These are phyloP conservation scores for Gonocerus acuteangulatus DNA, from an alignment of 2,888 invertebrate genomes.

Conservation along the genomic window DNA sequence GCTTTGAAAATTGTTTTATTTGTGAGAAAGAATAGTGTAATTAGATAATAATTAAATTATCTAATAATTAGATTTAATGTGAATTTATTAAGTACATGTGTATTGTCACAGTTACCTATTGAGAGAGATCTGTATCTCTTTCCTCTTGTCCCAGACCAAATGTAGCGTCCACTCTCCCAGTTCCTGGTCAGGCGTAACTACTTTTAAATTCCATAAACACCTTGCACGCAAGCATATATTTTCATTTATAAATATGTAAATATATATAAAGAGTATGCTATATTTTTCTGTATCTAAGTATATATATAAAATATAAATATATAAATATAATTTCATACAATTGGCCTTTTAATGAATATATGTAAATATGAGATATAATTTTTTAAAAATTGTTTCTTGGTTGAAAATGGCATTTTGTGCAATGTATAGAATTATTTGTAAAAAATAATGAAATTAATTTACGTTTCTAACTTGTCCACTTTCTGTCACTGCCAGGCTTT, in stretches of 20 bases:
- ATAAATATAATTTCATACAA: slow-evolving; percentile 29
- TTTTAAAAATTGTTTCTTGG: slow-evolving; percentile 22
- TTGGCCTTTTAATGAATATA: slow-evolving; percentile 32
- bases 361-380: slow-evolving; percentile 28
- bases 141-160: slow-evolving; percentile 27
- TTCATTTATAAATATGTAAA: slow-evolving; percentile 33
- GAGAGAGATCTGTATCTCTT: slow-evolving; percentile 1
- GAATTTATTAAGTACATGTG: slow-evolving; percentile 16
- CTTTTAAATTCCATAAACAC: slow-evolving; percentile 24
- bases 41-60: no score
- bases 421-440: slow-evolving; percentile 31
- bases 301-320: slow-evolving; percentile 28
- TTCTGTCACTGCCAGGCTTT: slow-evolving; percentile 35
- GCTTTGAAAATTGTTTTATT: slow-evolving; percentile 22
- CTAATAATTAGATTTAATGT: slow-evolving; percentile 19
- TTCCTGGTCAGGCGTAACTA: slow-evolving; percentile 22
- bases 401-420: slow-evolving; percentile 27
- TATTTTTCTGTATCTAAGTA: slow-evolving; percentile 33
- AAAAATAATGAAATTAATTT: slow-evolving; percentile 19
- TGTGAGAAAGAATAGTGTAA: slow-evolving; percentile 24
- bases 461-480: slow-evolving; percentile 31
- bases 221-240: slow-evolving; percentile 34
- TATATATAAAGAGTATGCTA: slow-evolving; percentile 37
- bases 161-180: slow-evolving; percentile 28
- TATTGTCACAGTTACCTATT: slow-evolving; percentile 28